Evolutionary conservation across 2,888 invertebrate species (phyloP), one percentile per base, ranked within the genome.

Genomic region (Volucella zonaria): DNA sequence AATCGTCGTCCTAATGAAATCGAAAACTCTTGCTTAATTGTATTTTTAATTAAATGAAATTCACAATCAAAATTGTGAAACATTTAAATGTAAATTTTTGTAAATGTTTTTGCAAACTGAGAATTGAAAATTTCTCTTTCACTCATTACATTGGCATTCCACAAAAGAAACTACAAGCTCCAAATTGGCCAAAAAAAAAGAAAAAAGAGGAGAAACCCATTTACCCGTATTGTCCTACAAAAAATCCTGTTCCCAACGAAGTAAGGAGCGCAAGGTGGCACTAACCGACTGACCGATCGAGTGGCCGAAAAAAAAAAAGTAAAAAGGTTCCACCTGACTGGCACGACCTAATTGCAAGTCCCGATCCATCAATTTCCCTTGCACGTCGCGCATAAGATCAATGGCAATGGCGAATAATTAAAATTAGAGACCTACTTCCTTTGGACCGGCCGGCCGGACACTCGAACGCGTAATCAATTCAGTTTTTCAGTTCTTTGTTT

Each of bases 361-460:
- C 49, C 68, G 68, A 81, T 64, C 80, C 80, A 81, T 81, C 81
- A 81, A 81, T 81, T 81, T 81, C 70, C 58, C 59, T 64, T 64
- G 76, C n/a, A 31, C 4, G 31, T 31, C 31, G 31, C 70, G 76
- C 64, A 58, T 58, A 76, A 81, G 81, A 81, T 81, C 81, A 71
- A 76, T 70, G 75, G 52, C 51, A 66, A 76, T 70, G 75, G 52
- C 51, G 61, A 81, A 81, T 81, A 81, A 76, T 81, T 81, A 81
- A 76, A 75, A 76, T 76, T 81, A 64, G 45, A 80, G 80, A 81
- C 71, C 81, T 70, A 81, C 81, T 81, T 81, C 77, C 62, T 64
- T 58, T 64, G 76, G 23, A 15, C 38, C 56, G 68, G 18, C 38
- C 56, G 68, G 18, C 42, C 40, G 68, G 31, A 31, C 31, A 31